A percentile compares a stretch with the other conserved stretches of the same genome.
Evolutionary conservation across 53 echinoderm and acorn worm species (phyloP).

Genomic region (Patiria pectinifera): DNA sequence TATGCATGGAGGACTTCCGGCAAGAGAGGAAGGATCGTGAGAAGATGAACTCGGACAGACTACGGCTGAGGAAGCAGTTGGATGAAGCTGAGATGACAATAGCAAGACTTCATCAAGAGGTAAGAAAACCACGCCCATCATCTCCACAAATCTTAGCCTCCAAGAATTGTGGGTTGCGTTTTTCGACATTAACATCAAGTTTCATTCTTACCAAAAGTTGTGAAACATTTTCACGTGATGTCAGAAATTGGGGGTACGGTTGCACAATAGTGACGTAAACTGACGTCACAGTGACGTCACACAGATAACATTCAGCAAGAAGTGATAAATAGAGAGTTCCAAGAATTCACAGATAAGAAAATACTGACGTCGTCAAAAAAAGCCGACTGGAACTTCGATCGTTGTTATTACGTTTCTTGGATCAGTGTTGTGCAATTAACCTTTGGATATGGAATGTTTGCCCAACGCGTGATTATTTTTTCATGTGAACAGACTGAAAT

Average conservation of each 20-base stretch:
- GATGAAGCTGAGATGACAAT: constrained; percentile 47
- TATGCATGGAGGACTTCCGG: constrained; percentile 63
- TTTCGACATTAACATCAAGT: neutral
- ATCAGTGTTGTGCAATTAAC: no score
- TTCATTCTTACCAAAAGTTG: neutral
- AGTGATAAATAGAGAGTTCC: neutral
- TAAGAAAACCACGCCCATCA: neutral
- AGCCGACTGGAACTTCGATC: no score
- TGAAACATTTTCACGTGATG: constrained; percentile 4
- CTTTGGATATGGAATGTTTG: no score
- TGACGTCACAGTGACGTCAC: neutral
- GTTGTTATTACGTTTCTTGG: no score
- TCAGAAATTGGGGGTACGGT: neutral
- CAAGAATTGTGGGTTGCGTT: neutral
- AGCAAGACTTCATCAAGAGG: constrained; percentile 34
- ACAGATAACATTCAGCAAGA: neutral
- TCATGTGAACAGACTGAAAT: neutral
- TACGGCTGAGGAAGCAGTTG: constrained; percentile 16
- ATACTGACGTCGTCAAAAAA: neutral
- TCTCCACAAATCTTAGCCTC: neutral
- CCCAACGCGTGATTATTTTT: no score
- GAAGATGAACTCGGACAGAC: constrained; percentile 37
- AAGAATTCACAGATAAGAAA: neutral
- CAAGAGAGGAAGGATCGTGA: constrained; percentile 53
- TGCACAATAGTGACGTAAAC: neutral